These are phyloP conservation scores for Sapayoa aenigma DNA, from an alignment of 2,113 vertebrate species.

Conservation along the genomic window DNA sequence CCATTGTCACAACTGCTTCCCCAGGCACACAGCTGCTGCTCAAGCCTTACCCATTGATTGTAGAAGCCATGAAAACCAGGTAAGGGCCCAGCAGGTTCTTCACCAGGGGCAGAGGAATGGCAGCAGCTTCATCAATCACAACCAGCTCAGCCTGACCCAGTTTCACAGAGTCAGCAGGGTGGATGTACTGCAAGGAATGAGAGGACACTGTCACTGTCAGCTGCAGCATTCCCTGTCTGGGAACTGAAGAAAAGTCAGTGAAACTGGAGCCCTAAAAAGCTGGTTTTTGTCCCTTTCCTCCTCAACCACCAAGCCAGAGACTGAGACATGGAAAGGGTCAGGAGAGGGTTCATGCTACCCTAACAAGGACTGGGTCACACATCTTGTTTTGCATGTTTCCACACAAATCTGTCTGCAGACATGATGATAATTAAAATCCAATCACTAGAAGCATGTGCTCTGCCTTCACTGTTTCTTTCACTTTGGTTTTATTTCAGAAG, in stretches of 20 bases:
- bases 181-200: constrained; percentile 84
- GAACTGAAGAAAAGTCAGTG: not conserved
- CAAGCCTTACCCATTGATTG: constrained; percentile 88
- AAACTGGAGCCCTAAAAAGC: not conserved
- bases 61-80: constrained; percentile 97
- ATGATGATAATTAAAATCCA: not conserved
- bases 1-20: not conserved
- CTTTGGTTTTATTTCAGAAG: not conserved
- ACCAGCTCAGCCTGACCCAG: constrained; percentile 95
- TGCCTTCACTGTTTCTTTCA: not conserved
- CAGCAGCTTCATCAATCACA: constrained; percentile 96
- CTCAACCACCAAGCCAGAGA: not conserved
- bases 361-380: not conserved
- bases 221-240: not conserved
- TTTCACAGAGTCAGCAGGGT: constrained; percentile 91
- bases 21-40: not conserved
- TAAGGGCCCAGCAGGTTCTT: constrained; percentile 93
- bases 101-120: constrained; percentile 93
- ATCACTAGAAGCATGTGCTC: not conserved
- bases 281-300: not conserved
- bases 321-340: not conserved
- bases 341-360: not conserved
- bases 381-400: not conserved
- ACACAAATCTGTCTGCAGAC: not conserved
- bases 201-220: not conserved